Conservation (phyloP, 2,888 invertebrate genomes). For the Machimus atricapillus region DNA sequence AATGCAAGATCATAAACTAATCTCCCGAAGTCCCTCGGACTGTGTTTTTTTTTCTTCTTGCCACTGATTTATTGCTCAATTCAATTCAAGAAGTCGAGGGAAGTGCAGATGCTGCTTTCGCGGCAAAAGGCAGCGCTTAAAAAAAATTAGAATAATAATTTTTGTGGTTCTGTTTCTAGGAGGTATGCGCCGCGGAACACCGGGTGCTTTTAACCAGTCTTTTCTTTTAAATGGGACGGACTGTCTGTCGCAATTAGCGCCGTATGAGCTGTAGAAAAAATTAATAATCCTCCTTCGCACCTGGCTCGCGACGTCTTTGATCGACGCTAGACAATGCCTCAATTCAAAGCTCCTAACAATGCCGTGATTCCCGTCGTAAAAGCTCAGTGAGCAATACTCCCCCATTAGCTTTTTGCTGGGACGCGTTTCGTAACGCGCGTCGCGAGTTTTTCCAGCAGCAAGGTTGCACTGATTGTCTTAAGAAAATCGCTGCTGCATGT, state of each 20-base stretch:
- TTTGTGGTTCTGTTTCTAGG: not conserved
- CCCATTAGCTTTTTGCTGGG: conserved; percentile 21
- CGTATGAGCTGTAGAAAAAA: not conserved
- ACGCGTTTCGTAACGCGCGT: not conserved
- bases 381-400: conserved; percentile 35
- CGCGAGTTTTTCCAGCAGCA: conserved; percentile 30
- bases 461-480: conserved; percentile 36
- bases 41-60: not conserved
- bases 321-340: conserved; percentile 5
- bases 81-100: not conserved
- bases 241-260: not conserved
- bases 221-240: not conserved
- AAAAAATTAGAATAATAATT: not conserved
- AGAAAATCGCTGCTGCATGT: conserved; percentile 23
- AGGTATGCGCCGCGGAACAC: not conserved
- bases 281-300: conserved; percentile 5
- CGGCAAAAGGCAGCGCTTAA: not conserved
- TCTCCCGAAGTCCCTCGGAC: not conserved
- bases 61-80: conserved; percentile 29
- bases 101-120: not conserved
- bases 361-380: conserved; percentile 28
- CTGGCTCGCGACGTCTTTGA: not conserved
- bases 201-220: not conserved
- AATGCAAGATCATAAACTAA: conserved; percentile 35
- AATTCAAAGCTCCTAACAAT: conserved; percentile 32